A percentile compares a stretch with the other conserved stretches of the same genome.
phyloP scores from a whole-genome alignment of 2,113 vertebrate genomes.

The Setophaga kirtlandii region DNA sequence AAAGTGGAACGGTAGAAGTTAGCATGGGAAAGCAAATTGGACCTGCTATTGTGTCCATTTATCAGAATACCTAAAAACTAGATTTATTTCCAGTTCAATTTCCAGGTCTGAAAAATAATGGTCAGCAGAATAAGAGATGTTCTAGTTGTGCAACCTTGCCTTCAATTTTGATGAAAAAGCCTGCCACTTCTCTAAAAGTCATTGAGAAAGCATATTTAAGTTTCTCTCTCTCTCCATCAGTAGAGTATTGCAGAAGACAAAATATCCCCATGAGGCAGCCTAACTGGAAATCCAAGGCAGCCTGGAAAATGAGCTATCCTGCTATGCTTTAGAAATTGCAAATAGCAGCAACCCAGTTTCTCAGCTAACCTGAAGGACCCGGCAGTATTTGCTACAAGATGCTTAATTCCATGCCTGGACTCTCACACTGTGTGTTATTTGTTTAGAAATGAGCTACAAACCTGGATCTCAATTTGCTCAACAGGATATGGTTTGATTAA shows the following conservation, averaged over 20 bases:
- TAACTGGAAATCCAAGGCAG: slow-evolving; percentile 26
- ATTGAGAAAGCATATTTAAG: slow-evolving; percentile 13
- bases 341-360: slow-evolving; percentile 39
- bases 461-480: slow-evolving; percentile 48
- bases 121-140: neutral
- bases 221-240: neutral
- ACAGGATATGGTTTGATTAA: slow-evolving; percentile 50
- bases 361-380: slow-evolving; percentile 26
- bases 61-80: neutral
- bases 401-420: neutral
- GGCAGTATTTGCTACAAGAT: neutral
- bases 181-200: neutral
- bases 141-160: neutral
- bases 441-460: slow-evolving; percentile 49
- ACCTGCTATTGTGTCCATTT: neutral
- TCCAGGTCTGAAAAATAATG: slow-evolving; percentile 13
- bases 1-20: neutral
- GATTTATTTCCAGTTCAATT: slow-evolving; percentile 8
- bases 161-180: neutral
- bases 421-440: slow-evolving; percentile 12
- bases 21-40: neutral
- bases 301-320: slow-evolving; percentile 30
- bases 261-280: slow-evolving; percentile 4
- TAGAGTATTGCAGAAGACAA: slow-evolving; percentile 27
- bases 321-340: slow-evolving; percentile 46